Evolutionary conservation across 2,113 vertebrate genomes (phyloP).

Genomic region (Pteropus alecto): DNA sequence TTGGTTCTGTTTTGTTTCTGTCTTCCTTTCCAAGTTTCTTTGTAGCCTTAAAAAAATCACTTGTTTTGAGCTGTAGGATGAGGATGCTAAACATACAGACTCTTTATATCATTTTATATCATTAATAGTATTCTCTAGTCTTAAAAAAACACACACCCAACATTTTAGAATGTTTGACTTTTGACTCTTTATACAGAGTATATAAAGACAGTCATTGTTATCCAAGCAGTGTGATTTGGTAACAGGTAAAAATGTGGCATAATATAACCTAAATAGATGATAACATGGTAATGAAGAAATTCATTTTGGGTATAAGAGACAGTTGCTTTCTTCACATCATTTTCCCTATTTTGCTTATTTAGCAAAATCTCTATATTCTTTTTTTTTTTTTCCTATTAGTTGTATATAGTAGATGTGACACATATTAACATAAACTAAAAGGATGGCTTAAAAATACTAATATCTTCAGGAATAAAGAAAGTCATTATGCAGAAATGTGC

Average conservation of each 20-base stretch:
- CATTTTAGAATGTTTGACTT: background rate
- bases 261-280: background rate
- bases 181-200: background rate
- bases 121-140: background rate
- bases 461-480: slow-evolving; percentile 55
- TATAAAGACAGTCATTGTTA: background rate
- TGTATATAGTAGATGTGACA: slow-evolving; percentile 44
- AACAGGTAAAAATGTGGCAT: background rate
- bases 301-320: background rate
- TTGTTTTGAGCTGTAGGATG: background rate
- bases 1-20: background rate
- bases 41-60: background rate
- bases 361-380: slow-evolving; percentile 47
- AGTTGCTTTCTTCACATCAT: slow-evolving; percentile 26
- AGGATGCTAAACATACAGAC: background rate
- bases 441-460: slow-evolving; percentile 39
- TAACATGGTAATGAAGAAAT: background rate
- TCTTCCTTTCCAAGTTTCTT: background rate
- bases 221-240: background rate
- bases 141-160: background rate
- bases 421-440: slow-evolving; percentile 57
- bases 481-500: slow-evolving; percentile 47
- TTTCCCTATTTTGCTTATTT: slow-evolving; percentile 65
- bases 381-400: background rate
- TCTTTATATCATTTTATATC: background rate